A percentile compares a stretch with the other conserved stretches of the same genome.
These are phyloP conservation scores for Lanius ludovicianus DNA, from an alignment of 2,113 vertebrate species.

Conservation along the genomic window DNA sequence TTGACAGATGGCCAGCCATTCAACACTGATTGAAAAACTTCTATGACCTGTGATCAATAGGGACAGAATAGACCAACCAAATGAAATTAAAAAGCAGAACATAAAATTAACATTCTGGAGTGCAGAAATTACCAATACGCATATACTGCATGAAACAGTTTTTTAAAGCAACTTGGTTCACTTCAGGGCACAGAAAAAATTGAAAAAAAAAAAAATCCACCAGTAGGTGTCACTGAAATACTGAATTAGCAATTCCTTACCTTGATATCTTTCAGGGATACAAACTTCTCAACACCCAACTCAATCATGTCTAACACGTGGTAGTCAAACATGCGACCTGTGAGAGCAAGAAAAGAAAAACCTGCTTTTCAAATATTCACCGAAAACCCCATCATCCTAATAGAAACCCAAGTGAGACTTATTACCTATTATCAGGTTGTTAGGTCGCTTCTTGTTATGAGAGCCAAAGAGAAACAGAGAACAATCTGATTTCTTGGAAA, in stretches of 20 bases:
- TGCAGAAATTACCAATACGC: background rate
- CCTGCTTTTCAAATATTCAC: background rate
- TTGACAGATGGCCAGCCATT: background rate
- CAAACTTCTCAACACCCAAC: slow-evolving; percentile 90
- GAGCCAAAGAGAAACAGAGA: slow-evolving; percentile 96
- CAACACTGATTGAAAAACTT: background rate
- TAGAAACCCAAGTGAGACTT: background rate
- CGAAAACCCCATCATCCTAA: background rate
- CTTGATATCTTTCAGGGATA: slow-evolving; percentile 88
- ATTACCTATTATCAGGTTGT: slow-evolving; percentile 92
- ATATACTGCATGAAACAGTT: rapidly evolving
- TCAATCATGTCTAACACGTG: slow-evolving; percentile 97
- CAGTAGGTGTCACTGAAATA: slow-evolving; percentile 30
- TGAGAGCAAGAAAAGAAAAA: background rate
- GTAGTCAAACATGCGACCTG: slow-evolving; percentile 96
- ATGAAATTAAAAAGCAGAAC: background rate
- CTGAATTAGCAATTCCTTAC: slow-evolving; percentile 65
- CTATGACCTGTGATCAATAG: background rate
- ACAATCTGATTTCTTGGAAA: slow-evolving; percentile 95
- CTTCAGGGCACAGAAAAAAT: background rate
- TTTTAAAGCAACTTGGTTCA: background rate
- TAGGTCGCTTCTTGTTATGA: slow-evolving; percentile 96
- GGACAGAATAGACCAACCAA: background rate
- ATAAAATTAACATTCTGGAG: background rate
- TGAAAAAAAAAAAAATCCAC: background rate